Percentiles rank a stretch among this genome's conserved stretches.
Evolutionary conservation across 2,797 vertebrate species (phyloP).

Genomic region (Thalassophryne amazonica): DNA sequence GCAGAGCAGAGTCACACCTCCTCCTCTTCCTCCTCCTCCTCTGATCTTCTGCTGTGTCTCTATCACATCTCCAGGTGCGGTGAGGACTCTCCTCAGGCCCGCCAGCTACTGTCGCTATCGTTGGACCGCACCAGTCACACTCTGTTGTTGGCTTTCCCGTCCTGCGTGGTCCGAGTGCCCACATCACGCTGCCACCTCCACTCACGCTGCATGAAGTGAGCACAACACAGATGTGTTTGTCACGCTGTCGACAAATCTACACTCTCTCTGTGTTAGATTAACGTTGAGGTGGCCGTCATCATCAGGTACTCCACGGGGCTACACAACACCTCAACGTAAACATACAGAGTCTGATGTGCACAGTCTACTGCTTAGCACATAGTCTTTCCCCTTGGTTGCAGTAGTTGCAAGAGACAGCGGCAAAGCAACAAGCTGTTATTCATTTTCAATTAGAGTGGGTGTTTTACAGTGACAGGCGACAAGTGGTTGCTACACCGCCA

Average conservation of each 20-base stretch:
- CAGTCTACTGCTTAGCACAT: too few species aligned
- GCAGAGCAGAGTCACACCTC: background rate
- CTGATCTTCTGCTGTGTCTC: background rate
- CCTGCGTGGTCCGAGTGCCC: conserved; percentile 88
- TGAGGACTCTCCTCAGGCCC: conserved; percentile 76
- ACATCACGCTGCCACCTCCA: conserved; percentile 93
- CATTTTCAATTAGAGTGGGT: too few species aligned
- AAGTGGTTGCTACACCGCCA: too few species aligned
- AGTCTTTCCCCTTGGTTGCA: too few species aligned
- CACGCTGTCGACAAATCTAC: background rate
- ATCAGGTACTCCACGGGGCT: too few species aligned
- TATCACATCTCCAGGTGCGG: conserved; percentile 80
- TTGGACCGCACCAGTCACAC: conserved; percentile 86
- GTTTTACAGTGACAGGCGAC: too few species aligned
- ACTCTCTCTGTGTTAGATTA: background rate
- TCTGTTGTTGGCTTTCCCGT: conserved; percentile 88
- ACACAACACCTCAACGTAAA: too few species aligned
- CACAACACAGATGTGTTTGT: background rate
- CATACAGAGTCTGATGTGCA: too few species aligned
- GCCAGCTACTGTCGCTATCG: conserved; percentile 86
- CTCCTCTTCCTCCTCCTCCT: background rate
- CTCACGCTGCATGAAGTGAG: conserved; percentile 95
- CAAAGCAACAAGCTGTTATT: too few species aligned
- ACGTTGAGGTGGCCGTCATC: too few species aligned
- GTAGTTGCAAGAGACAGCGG: too few species aligned